These are phyloP conservation scores for Chymomyza procnemis DNA, from an alignment of 2,888 invertebrate species.

Conservation along the genomic window DNA sequence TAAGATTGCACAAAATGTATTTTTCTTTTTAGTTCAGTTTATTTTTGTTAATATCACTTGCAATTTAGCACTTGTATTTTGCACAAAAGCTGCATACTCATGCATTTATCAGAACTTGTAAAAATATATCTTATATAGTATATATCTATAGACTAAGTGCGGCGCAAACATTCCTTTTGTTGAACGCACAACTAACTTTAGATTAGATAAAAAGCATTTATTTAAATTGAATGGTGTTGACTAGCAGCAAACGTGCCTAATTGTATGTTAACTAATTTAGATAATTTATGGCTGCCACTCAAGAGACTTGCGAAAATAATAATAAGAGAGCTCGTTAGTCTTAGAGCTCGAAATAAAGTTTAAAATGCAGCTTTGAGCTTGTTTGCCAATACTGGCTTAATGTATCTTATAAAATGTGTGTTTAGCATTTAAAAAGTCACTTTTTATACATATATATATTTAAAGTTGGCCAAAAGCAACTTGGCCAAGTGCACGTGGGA, in stretches of 20 bases:
- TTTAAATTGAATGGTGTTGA: slow-evolving; percentile 7
- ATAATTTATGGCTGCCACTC: slow-evolving; percentile 5
- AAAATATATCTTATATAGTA: too few relatives aligned
- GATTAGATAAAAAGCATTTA: slow-evolving; percentile 12
- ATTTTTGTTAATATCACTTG: too few relatives aligned
- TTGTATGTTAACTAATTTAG: slow-evolving; percentile 12
- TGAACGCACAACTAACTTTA: slow-evolving; percentile 4
- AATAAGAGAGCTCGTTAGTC: too few relatives aligned
- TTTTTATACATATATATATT: neutral
- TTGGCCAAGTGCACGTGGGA: slow-evolving; percentile 5
- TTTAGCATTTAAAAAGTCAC: neutral
- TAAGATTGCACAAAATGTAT: neutral
- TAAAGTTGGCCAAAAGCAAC: neutral
- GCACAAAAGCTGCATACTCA: too few relatives aligned
- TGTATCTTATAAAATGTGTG: neutral
- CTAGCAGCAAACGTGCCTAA: neutral
- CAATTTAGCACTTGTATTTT: too few relatives aligned
- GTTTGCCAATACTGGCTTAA: neutral
- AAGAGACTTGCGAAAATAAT: neutral
- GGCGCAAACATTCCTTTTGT: neutral
- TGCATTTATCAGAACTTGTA: too few relatives aligned
- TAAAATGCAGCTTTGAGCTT: too few relatives aligned
- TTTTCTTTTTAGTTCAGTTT: neutral
- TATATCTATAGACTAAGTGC: too few relatives aligned
- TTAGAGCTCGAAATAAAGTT: too few relatives aligned